These are phyloP conservation scores for Lagodon rhomboides DNA, from an alignment of 2,797 vertebrate genomes.

Conservation along the genomic window DNA sequence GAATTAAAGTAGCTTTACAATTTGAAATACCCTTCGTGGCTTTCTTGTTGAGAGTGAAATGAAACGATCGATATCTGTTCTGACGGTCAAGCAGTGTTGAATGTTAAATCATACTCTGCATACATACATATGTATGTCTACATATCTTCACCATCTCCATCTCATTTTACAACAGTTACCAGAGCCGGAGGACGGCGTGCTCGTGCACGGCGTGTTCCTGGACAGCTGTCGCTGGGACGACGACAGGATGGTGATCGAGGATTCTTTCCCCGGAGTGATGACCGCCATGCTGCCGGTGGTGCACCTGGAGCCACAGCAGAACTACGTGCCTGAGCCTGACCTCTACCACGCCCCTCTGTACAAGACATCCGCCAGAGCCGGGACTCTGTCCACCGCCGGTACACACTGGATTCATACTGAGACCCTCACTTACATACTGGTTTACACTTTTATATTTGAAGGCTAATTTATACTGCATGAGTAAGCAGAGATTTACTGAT, in stretches of 20 bases:
- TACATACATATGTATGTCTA: background rate
- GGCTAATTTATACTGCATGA: background rate
- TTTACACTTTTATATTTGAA: conserved; percentile 4
- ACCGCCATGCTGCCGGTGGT: conserved; percentile 86
- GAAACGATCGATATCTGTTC: background rate
- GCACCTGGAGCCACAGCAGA: conserved; percentile 91
- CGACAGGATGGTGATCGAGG: conserved; percentile 84
- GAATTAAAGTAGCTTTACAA: no score
- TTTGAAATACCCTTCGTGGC: no score
- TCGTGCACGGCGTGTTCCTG: conserved; percentile 90
- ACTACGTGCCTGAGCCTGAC: conserved; percentile 77
- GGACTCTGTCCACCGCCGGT: conserved; percentile 89
- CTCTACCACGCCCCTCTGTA: conserved; percentile 88
- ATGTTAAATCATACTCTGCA: background rate
- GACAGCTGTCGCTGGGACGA: conserved; percentile 88
- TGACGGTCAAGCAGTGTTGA: background rate
- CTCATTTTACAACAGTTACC: conserved; percentile 81
- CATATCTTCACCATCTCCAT: background rate
- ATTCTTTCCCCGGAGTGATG: conserved; percentile 84
- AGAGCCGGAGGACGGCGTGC: conserved; percentile 81
- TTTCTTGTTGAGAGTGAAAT: no score
- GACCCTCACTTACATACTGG: background rate
- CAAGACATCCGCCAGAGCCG: conserved; percentile 88
- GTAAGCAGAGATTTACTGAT: background rate
- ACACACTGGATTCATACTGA: background rate